These are phyloP conservation scores for Sarcoramphus papa DNA, from an alignment of 2,797 vertebrate species.

Conservation along the genomic window DNA sequence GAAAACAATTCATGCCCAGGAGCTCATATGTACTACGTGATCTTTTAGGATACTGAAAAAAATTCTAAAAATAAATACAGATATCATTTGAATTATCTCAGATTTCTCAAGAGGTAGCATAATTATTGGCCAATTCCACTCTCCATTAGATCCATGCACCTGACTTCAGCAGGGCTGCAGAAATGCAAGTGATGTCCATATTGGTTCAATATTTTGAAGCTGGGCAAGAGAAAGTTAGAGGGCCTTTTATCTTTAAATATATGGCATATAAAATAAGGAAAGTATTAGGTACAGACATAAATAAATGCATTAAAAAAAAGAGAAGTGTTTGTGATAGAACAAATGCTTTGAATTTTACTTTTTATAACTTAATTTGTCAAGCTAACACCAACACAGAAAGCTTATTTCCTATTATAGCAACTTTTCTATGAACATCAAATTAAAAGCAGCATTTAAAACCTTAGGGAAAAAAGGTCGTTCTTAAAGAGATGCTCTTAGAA, in stretches of 20 bases:
- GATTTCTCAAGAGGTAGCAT: neutral
- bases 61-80: neutral
- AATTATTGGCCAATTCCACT: neutral
- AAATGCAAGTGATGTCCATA: neutral
- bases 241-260: neutral
- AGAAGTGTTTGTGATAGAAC: neutral
- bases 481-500: neutral
- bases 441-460: neutral
- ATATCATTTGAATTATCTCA: neutral
- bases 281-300: neutral
- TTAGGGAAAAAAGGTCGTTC: neutral
- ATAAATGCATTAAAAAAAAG: neutral
- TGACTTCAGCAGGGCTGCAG: neutral
- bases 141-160: neutral
- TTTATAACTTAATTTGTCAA: neutral
- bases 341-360: neutral
- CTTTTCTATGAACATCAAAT: neutral
- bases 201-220: neutral
- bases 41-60: neutral
- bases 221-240: neutral
- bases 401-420: neutral
- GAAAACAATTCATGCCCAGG: neutral
- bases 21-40: neutral
- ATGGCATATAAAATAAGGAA: neutral
- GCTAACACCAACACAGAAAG: neutral